Base-by-base conservation (phyloP, 2,888 invertebrate species). In the Lamellibrachia columna region DNA sequence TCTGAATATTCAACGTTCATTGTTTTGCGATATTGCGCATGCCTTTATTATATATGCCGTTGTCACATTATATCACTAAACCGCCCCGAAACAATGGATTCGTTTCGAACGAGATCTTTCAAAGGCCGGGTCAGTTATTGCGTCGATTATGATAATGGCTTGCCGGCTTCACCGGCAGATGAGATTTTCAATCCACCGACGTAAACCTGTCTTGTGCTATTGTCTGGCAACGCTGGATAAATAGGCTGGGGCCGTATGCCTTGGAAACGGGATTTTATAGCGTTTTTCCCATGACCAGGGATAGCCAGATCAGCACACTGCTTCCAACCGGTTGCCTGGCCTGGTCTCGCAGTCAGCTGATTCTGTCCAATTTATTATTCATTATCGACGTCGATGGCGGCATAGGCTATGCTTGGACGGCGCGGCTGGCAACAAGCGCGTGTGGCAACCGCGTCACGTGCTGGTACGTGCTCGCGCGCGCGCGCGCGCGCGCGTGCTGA, bases 381-480 rank as follows among this genome's bases (percentile, higher is more conserved):
- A 75, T 75, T 75, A 75, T 75, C 75, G 75, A 75, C 75, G 75
- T 75, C 75, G 75, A 75, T 75, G 75, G 75, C 75, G 75, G 75
- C 75, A 11, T 6, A 22, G 75, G 75, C 75, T 75, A 75, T 75
- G 75, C 75, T 75, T 75, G 75, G 75, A 75, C n/a, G n/a, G 75
- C 75, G 75, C 75, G 75, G 75, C 75, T 75, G 75, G 75, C 22
- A 75, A 75, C 75, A 75, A 15, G 11, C 75, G 75, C 75, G 60
- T 15, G 22, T 22, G 75, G 40, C 40, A 40, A 40, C 40, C 75
- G 6, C 75, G 75, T 40, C 58, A 58, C 58, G 8, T 15, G 58
- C 58, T 8, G 4, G 40, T 40, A 40, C 40, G 40, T 40, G 40
- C 40, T 40, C 60, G 22, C 75, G 75, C 75, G 6, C 75, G 75